Percentiles rank a stretch among this genome's conserved stretches.
Conservation (phyloP, 2,113 vertebrate species). For the Prolemur simus region DNA sequence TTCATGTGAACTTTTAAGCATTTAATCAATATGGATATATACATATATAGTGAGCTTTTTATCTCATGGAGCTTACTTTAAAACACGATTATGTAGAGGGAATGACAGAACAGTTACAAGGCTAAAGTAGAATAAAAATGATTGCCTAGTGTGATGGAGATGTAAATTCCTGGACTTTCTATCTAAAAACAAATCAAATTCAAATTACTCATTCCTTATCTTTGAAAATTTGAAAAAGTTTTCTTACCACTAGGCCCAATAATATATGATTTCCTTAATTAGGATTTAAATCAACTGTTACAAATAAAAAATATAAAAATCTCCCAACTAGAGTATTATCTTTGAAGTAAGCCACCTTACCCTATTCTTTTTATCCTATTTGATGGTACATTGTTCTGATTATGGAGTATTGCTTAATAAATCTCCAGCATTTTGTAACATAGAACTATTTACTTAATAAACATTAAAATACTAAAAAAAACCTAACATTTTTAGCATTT, state of each 20-base stretch:
- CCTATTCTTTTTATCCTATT: not conserved
- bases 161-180: not conserved
- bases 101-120: not conserved
- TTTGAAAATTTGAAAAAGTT: not conserved
- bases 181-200: not conserved
- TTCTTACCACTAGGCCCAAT: not conserved
- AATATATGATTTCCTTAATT: not conserved
- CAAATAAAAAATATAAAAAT: not conserved
- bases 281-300: not conserved
- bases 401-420: not conserved
- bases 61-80: not conserved
- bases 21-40: not conserved
- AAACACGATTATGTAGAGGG: not conserved
- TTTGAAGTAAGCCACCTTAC: accelerated
- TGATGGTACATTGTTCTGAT: not conserved
- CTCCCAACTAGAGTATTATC: not conserved
- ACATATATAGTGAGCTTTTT: not conserved
- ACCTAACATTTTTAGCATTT: not conserved
- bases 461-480: not conserved
- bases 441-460: not conserved
- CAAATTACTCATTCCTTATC: not conserved
- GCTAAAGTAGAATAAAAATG: not conserved
- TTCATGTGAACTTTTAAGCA: not conserved
- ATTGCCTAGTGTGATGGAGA: not conserved
- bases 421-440: not conserved